These are phyloP conservation scores for Pterobdella sp. DNA, from an alignment of 2,888 invertebrate genomes.

Conservation along the genomic window DNA sequence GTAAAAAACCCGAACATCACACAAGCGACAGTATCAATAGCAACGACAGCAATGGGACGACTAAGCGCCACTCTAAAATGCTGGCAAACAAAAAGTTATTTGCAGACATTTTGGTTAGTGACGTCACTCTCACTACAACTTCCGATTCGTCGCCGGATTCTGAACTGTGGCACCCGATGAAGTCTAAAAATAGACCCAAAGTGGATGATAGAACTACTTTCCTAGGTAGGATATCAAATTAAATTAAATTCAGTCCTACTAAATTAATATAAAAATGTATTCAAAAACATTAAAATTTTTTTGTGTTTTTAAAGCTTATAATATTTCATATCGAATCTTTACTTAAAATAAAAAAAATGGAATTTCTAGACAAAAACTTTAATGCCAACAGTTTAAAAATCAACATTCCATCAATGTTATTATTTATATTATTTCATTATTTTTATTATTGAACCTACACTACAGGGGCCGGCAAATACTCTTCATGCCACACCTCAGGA, in stretches of 20 bases:
- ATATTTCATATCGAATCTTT: too few relatives aligned
- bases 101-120: slow-evolving; percentile 21
- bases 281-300: too few relatives aligned
- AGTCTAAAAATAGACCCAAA: background rate
- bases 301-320: too few relatives aligned
- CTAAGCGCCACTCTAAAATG: background rate
- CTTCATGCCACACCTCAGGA: background rate
- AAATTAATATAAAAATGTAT: too few relatives aligned
- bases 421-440: too few relatives aligned
- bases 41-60: slow-evolving; percentile 7
- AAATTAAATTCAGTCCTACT: too few relatives aligned
- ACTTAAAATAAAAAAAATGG: too few relatives aligned
- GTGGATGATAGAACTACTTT: background rate
- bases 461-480: slow-evolving; percentile 4
- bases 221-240: too few relatives aligned
- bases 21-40: background rate
- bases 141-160: slow-evolving; percentile 25
- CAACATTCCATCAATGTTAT: too few relatives aligned
- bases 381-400: too few relatives aligned
- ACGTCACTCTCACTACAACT: slow-evolving; percentile 18
- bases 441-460: too few relatives aligned
- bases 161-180: slow-evolving; percentile 11
- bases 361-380: too few relatives aligned
- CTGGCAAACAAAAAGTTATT: slow-evolving; percentile 16
- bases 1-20: background rate